Conservation (phyloP, 2,888 invertebrate genomes). For the Agrotis segetum region DNA sequence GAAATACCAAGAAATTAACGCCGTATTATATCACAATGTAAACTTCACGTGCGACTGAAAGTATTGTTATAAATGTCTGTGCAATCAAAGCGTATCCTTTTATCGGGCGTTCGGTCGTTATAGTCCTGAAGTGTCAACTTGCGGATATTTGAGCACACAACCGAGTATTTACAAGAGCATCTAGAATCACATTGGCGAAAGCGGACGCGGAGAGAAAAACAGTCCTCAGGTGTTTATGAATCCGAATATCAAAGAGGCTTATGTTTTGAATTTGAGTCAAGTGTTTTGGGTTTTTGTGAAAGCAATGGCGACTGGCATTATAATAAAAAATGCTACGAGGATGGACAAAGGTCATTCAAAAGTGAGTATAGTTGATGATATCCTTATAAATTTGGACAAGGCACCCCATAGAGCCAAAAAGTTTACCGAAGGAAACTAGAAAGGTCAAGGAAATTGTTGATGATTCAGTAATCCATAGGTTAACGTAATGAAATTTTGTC, state of each 20-base stretch:
- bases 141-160: conserved; percentile 54
- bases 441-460: neutral
- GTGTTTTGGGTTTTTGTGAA: conserved; percentile 37
- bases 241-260: conserved; percentile 22
- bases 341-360: too few relatives aligned
- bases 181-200: conserved; percentile 50
- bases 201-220: conserved; percentile 49
- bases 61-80: conserved; percentile 46
- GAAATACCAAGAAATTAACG: conserved; percentile 15
- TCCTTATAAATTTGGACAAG: too few relatives aligned
- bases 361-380: too few relatives aligned
- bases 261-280: conserved; percentile 39
- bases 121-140: conserved; percentile 56
- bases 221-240: conserved; percentile 43
- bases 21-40: conserved; percentile 40
- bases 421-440: too few relatives aligned
- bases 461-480: neutral
- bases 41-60: conserved; percentile 31
- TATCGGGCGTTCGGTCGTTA: conserved; percentile 66
- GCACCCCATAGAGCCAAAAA: too few relatives aligned
- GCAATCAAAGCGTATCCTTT: conserved; percentile 56
- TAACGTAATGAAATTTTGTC: neutral
- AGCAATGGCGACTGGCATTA: neutral
- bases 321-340: neutral
- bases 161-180: conserved; percentile 51